Base-by-base conservation (phyloP, 2,888 invertebrate genomes). In the Dendrolimus houi region DNA sequence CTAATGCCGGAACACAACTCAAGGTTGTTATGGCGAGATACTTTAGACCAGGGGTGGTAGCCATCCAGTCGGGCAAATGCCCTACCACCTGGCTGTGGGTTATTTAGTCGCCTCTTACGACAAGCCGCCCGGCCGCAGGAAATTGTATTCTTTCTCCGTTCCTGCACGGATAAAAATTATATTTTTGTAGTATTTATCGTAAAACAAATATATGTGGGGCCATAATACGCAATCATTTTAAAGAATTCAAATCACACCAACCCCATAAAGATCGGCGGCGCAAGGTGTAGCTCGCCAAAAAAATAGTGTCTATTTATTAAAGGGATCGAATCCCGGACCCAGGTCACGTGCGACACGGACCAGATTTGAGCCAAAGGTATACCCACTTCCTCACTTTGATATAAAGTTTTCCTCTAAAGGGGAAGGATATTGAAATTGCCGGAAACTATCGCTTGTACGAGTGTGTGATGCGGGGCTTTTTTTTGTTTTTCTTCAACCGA, bases 241-340 rank as follows among this genome's bases (percentile, higher is more conserved):
- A 60, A 75, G 73, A 70, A 87, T 87, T 85, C 87, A 62, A 71
- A 60, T 63, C 87, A 76, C 86, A 85, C 72, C 71, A 71, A 59
- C 62, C 75, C 68, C 85, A 85, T 88, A 88, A 87, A 89, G 83
- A 81, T 76, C 71, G 72, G 67, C 73, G 75, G 66, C 77, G 79
- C 81, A 85, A 88, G 88, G 89, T 89, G 87, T 79, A 65, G 77
- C 76, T 78, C 79, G 75, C 78, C 78, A 61, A 55, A 83, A 84
- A 87, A 85, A 83, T 84, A 82, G 79, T 77, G 80, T 47, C 77
- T 80, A 89, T 89, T 87, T 89, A 89, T 88, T 87, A 87, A 86
- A 85, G 83, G 82, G 79, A 73, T 65, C 59, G 60, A 62, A 57
- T n/a, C 54, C 58, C 72, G 63, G 54, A 81, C 68, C 64, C 88